A percentile compares a stretch with the other conserved stretches of the same genome.
phyloP scores from a whole-genome alignment of 2,888 invertebrate genomes.

The Buathra laborator region DNA sequence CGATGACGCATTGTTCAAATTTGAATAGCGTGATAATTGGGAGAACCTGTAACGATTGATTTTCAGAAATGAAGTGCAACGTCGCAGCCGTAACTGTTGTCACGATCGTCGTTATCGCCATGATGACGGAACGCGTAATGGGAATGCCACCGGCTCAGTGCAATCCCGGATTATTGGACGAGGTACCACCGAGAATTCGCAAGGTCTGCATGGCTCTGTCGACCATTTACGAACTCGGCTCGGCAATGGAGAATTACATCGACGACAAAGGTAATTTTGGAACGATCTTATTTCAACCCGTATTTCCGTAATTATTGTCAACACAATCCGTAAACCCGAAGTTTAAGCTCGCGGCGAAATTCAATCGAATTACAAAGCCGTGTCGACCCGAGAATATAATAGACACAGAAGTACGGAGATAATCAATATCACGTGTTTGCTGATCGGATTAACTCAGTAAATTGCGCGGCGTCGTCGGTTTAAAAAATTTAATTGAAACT shows the following conservation, averaged over 20 bases:
- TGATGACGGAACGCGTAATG: constrained; percentile 81
- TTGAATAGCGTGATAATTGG: no score
- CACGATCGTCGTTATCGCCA: constrained; percentile 64
- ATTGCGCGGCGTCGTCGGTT: no score
- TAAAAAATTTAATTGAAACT: no score
- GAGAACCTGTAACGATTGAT: not conserved
- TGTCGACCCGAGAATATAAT: no score
- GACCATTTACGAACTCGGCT: constrained; percentile 88
- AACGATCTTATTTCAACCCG: no score
- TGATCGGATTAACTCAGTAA: no score
- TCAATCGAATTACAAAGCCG: no score
- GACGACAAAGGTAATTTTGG: constrained; percentile 86
- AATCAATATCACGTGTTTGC: no score
- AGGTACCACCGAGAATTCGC: constrained; percentile 88
- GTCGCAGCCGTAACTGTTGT: constrained; percentile 71
- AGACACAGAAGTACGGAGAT: no score
- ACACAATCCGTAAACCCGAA: no score
- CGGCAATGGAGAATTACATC: constrained; percentile 87
- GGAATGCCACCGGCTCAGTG: constrained; percentile 87
- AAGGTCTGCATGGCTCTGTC: constrained; percentile 89
- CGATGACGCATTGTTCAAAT: no score
- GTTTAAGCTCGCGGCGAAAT: no score
- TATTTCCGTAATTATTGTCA: not conserved
- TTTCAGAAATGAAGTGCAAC: constrained; percentile 75
- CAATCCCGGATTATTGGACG: constrained; percentile 87